Evolutionary conservation across 2,888 invertebrate species (phyloP).

Genomic region (Ophion ellenae): DNA sequence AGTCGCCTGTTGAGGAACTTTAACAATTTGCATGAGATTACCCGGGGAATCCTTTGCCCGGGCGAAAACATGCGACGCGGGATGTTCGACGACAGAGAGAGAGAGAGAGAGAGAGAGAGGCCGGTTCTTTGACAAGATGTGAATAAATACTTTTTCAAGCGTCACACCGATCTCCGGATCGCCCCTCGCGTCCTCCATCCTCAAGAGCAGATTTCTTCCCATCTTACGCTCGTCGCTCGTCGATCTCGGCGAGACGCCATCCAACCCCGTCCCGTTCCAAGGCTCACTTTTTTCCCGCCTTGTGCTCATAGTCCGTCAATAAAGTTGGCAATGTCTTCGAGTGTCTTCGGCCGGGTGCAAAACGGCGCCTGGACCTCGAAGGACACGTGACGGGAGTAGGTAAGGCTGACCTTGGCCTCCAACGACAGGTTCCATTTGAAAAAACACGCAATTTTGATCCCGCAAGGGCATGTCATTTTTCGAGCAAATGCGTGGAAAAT

Average conservation of each 20-base stretch:
- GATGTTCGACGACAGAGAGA: conserved; percentile 2
- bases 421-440: no score
- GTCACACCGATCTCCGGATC: conserved; percentile 24
- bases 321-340: conserved; percentile 12
- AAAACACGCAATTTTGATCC: no score
- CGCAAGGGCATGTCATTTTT: no score
- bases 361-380: no score
- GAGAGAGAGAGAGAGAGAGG: conserved; percentile 25
- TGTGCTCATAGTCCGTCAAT: conserved; percentile 26
- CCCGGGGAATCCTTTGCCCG: conserved; percentile 61
- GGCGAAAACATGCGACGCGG: conserved; percentile 46
- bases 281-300: neutral
- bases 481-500: no score
- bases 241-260: conserved; percentile 44
- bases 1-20: conserved; percentile 77
- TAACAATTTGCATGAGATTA: conserved; percentile 82
- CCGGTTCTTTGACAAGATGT: conserved; percentile 68
- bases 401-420: no score
- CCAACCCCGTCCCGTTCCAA: conserved; percentile 28
- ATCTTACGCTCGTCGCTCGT: conserved; percentile 47
- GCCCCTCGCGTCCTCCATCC: conserved; percentile 57
- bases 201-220: conserved; percentile 50
- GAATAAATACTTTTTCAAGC: conserved; percentile 75
- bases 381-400: no score
- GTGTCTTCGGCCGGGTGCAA: neutral